Conservation (phyloP, 2,888 invertebrate species). For the Sussaba pulchella region DNA sequence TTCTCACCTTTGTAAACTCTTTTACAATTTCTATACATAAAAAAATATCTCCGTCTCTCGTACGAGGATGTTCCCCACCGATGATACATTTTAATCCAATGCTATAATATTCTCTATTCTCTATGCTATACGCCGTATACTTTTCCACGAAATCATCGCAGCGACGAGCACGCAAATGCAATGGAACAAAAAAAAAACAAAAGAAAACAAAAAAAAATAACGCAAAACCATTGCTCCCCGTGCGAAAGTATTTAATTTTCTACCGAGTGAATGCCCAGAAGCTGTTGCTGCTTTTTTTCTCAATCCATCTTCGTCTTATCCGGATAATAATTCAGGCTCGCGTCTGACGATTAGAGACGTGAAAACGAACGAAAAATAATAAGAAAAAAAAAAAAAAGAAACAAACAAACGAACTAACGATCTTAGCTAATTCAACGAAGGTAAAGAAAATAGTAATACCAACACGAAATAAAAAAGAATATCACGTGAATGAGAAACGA, state of each 20-base stretch:
- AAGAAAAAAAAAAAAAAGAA: neutral
- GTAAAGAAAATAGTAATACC: conserved; percentile 32
- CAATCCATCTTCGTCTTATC: conserved; percentile 36
- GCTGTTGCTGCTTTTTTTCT: conserved; percentile 37
- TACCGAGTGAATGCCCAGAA: conserved; percentile 49
- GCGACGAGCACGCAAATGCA: conserved; percentile 3
- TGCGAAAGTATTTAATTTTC: conserved; percentile 51
- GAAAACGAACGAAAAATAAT: conserved; percentile 17
- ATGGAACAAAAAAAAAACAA: conserved; percentile 23
- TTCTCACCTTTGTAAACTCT: conserved; percentile 66
- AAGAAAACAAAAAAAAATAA: conserved; percentile 16
- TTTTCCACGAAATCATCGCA: conserved; percentile 55
- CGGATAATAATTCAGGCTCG: conserved; percentile 47
- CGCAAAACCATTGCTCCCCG: conserved; percentile 34
- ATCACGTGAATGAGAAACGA: conserved; percentile 42
- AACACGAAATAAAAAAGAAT: conserved; percentile 27
- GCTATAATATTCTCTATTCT: conserved; percentile 54
- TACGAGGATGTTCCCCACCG: conserved; percentile 38
- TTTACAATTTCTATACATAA: conserved; percentile 64
- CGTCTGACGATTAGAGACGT: conserved; percentile 42
- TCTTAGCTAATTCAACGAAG: conserved; percentile 65
- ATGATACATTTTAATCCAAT: conserved; percentile 40
- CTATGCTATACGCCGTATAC: conserved; percentile 57
- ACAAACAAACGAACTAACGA: conserved; percentile 52
- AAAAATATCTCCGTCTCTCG: conserved; percentile 47